Percentiles rank a stretch among this genome's conserved stretches.
phyloP scores from a whole-genome alignment of 2,888 invertebrate species.

The Opisthograptis luteolata region DNA sequence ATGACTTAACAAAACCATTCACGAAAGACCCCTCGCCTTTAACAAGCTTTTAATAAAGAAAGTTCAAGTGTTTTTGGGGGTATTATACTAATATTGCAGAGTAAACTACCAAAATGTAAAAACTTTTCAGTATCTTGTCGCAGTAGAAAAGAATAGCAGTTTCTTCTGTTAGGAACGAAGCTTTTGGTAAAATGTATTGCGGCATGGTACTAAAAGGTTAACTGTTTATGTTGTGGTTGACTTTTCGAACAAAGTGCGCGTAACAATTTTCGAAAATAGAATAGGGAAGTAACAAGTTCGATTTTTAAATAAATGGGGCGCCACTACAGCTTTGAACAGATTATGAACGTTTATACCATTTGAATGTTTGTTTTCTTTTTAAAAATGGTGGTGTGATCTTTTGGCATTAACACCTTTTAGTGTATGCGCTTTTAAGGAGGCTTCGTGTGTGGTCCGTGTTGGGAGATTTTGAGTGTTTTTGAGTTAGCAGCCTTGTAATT shows the following conservation, averaged over 20 bases:
- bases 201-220: conserved; percentile 1
- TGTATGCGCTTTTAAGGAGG: conserved; percentile 67
- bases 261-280: conserved; percentile 70
- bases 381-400: conserved; percentile 75
- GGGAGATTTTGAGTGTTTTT: conserved; percentile 46
- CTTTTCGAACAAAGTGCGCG: conserved; percentile 66
- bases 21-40: conserved; percentile 50
- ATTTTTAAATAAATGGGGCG: conserved; percentile 70
- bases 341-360: conserved; percentile 74
- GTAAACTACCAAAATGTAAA: conserved; percentile 14
- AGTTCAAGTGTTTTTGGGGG: conserved; percentile 42
- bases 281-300: conserved; percentile 67
- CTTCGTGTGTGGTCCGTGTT: conserved; percentile 74
- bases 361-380: conserved; percentile 63
- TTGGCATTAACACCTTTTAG: conserved; percentile 82
- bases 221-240: conserved; percentile 29
- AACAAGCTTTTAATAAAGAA: conserved; percentile 37
- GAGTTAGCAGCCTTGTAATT: conserved; percentile 47
- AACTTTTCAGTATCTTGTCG: conserved; percentile 29
- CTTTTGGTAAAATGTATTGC: background rate
- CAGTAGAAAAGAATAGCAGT: conserved; percentile 59
- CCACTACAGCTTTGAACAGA: conserved; percentile 66
- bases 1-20: conserved; percentile 73
- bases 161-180: conserved; percentile 28
- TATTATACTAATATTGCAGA: conserved; percentile 53